Percentiles rank a stretch among this genome's conserved stretches.
phyloP scores from a whole-genome alignment of 1,140 invertebrate genomes.

The Chlorops oryzae region DNA sequence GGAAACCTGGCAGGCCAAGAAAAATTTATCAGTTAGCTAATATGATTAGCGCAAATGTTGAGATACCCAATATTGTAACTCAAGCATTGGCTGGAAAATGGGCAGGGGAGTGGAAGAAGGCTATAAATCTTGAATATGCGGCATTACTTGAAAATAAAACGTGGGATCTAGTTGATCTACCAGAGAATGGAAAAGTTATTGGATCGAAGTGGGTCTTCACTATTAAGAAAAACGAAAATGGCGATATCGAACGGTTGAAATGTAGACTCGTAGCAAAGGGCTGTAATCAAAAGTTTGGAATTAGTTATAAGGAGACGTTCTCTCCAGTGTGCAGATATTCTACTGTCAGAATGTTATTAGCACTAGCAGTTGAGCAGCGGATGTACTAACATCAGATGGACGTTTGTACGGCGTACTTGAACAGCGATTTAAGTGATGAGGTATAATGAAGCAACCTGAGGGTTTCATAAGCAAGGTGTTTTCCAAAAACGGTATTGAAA shows the following conservation, averaged over 20 bases:
- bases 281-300: slow-evolving; percentile 24
- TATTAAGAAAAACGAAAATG: slow-evolving; percentile 31
- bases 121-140: slow-evolving; percentile 11
- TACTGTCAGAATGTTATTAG: slow-evolving; percentile 34
- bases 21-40: no score
- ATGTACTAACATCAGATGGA: slow-evolving; percentile 39
- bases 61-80: no score
- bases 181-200: slow-evolving; percentile 24
- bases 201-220: slow-evolving; percentile 42
- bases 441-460: no score
- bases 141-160: slow-evolving; percentile 11
- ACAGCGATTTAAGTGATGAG: slow-evolving; percentile 46
- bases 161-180: slow-evolving; percentile 27
- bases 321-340: slow-evolving; percentile 26
- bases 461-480: neutral
- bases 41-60: no score
- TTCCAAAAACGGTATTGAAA: slow-evolving; percentile 1
- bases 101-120: slow-evolving; percentile 2
- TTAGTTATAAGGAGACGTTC: slow-evolving; percentile 42
- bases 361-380: slow-evolving; percentile 24
- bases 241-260: slow-evolving; percentile 33
- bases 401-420: slow-evolving; percentile 46
- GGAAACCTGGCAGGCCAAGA: no score
- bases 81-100: no score
- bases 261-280: slow-evolving; percentile 41